Percentiles rank a stretch among this genome's conserved stretches.
These are phyloP conservation scores for Perccottus glenii DNA, from an alignment of 2,113 vertebrate genomes.

Conservation along the genomic window DNA sequence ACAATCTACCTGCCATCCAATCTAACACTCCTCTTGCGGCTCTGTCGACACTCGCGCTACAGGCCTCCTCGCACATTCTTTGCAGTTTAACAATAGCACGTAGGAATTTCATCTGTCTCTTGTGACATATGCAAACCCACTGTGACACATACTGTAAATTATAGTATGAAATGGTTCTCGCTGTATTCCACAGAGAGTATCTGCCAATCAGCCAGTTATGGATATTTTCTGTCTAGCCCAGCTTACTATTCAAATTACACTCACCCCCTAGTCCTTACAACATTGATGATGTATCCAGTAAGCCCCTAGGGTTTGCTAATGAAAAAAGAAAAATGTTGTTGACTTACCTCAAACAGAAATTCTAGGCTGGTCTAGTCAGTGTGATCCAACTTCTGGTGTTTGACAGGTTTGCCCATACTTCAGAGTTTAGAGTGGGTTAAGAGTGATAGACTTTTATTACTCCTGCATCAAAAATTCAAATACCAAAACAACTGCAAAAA, in stretches of 20 bases:
- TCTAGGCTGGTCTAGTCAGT: too few species aligned
- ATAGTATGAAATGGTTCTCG: neutral
- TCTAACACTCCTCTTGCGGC: conserved; percentile 21
- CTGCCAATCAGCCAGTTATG: neutral
- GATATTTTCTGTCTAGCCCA: neutral
- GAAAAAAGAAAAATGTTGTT: too few species aligned
- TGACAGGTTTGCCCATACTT: too few species aligned
- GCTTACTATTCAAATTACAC: neutral
- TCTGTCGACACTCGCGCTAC: conserved; percentile 8
- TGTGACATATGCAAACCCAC: conserved; percentile 3
- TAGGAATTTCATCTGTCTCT: neutral
- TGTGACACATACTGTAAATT: neutral
- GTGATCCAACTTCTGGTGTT: too few species aligned
- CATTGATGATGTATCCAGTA: too few species aligned
- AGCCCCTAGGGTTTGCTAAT: too few species aligned
- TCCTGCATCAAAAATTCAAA: too few species aligned
- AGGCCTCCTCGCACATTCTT: conserved; percentile 22
- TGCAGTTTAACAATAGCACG: conserved; percentile 18
- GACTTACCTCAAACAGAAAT: too few species aligned
- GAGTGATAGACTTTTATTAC: too few species aligned
- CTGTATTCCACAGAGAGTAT: neutral
- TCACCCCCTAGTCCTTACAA: too few species aligned
- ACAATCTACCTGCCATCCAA: conserved; percentile 50
- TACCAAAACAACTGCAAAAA: too few species aligned
- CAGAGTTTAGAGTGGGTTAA: too few species aligned